Percentiles rank a stretch among this genome's conserved stretches.
Conservation (phyloP, 2,888 invertebrate species). For the Drosophila nr. perissopoda region DNA sequence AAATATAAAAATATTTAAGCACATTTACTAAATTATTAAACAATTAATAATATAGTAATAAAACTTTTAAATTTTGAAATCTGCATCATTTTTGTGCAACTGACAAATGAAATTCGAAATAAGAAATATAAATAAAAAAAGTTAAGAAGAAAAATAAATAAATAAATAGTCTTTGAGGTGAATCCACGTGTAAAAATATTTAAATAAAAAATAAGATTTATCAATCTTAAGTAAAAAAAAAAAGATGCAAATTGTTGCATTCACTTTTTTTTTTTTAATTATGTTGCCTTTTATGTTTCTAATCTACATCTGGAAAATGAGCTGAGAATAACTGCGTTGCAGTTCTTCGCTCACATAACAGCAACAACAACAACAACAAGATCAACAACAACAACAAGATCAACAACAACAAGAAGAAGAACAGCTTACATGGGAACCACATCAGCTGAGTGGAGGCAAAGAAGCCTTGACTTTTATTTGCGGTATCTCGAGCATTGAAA, state of each 20-base stretch:
- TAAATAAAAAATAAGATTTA: neutral
- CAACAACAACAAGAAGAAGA: slow-evolving; percentile 12
- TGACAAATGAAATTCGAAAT: neutral
- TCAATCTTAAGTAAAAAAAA: neutral
- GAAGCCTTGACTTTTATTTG: slow-evolving; percentile 64
- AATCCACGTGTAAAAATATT: neutral
- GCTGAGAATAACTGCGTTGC: slow-evolving; percentile 51
- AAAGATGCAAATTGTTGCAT: slow-evolving; percentile 29
- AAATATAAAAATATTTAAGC: neutral
- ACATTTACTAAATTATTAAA: neutral
- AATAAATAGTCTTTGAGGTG: neutral
- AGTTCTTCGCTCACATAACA: slow-evolving; percentile 3
- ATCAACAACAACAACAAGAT: slow-evolving; percentile 1
- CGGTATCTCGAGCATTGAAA: slow-evolving; percentile 56
- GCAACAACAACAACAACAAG: slow-evolving; percentile 16
- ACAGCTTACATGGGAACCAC: slow-evolving; percentile 48
- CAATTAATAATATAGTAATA: neutral
- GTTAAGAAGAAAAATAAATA: neutral
- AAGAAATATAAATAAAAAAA: neutral
- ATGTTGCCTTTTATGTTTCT: slow-evolving; percentile 52
- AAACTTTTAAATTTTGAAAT: neutral
- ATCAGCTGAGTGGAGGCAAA: slow-evolving; percentile 1
- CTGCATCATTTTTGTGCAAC: too few relatives aligned
- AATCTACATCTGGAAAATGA: slow-evolving; percentile 47
- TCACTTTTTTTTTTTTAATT: slow-evolving; percentile 49